These are phyloP conservation scores for Apotomis betuletana DNA, from an alignment of 2,888 invertebrate species.

Conservation along the genomic window DNA sequence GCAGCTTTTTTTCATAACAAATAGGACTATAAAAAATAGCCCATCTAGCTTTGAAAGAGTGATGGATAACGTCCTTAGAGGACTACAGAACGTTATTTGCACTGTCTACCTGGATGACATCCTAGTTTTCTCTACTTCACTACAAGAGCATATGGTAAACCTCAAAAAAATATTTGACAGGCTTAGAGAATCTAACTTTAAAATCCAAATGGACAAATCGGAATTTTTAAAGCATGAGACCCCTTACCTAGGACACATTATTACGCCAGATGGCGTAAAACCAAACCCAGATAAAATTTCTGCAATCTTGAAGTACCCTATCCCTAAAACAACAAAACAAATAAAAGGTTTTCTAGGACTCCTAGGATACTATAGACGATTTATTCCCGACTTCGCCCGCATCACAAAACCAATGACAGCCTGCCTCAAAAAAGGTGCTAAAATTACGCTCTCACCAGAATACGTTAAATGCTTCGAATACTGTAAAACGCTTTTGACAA, in stretches of 20 bases:
- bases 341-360: conserved; percentile 3
- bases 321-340: background rate
- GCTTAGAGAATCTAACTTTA: too few relatives aligned
- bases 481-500: conserved; percentile 19
- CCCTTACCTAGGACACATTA: too few relatives aligned
- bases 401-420: too few relatives aligned
- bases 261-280: too few relatives aligned
- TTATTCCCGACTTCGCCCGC: conserved; percentile 1
- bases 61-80: background rate
- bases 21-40: background rate
- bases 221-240: too few relatives aligned
- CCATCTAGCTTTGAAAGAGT: conserved; percentile 4
- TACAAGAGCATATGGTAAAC: background rate
- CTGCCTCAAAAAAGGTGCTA: conserved; percentile 8
- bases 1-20: too few relatives aligned
- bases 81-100: background rate
- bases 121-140: too few relatives aligned
- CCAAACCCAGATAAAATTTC: too few relatives aligned
- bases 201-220: too few relatives aligned
- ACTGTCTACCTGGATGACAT: background rate
- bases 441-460: conserved; percentile 10
- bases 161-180: too few relatives aligned
- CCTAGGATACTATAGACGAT: background rate
- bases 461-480: conserved; percentile 23
- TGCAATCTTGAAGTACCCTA: too few relatives aligned